Conservation (phyloP, 2,888 invertebrate species). For the Augochlorella aurata region DNA sequence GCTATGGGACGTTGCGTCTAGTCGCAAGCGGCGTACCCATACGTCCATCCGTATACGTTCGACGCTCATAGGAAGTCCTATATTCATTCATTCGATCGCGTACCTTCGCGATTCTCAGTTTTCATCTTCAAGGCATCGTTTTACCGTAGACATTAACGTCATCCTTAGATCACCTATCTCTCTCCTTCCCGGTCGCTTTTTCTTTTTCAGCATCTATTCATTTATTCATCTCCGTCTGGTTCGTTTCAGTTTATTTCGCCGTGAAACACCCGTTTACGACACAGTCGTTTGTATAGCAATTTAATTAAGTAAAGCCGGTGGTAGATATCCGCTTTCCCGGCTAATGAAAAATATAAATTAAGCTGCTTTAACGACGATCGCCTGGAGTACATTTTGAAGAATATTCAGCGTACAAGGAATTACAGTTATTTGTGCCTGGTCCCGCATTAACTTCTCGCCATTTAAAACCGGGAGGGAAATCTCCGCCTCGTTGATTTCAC, state of each 20-base stretch:
- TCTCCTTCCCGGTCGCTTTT: background rate
- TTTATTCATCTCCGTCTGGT: background rate
- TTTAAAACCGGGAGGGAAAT: background rate
- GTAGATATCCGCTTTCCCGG: slow-evolving; percentile 33
- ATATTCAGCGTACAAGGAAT: slow-evolving; percentile 16
- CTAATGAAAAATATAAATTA: slow-evolving; percentile 47
- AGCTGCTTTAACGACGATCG: slow-evolving; percentile 29
- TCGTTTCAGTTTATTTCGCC: slow-evolving; percentile 24
- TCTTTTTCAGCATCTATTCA: background rate
- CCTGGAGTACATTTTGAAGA: background rate
- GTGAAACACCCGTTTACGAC: slow-evolving; percentile 25
- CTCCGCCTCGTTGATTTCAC: background rate
- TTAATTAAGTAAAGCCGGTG: slow-evolving; percentile 51
- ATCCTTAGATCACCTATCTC: background rate
- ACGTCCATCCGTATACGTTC: no score
- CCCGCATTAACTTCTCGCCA: background rate
- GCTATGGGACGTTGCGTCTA: no score
- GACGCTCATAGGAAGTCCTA: no score
- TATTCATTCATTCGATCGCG: slow-evolving; percentile 31
- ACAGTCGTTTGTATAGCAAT: slow-evolving; percentile 51
- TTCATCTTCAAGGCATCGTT: slow-evolving; percentile 31
- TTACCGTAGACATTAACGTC: slow-evolving; percentile 31
- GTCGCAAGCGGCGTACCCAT: no score
- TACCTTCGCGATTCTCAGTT: slow-evolving; percentile 18
- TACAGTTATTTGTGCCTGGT: background rate